Evolutionary conservation across 2,797 vertebrate genomes (phyloP), one percentile per base, ranked within the genome.

Genomic region (Macroramphosus scolopax): DNA sequence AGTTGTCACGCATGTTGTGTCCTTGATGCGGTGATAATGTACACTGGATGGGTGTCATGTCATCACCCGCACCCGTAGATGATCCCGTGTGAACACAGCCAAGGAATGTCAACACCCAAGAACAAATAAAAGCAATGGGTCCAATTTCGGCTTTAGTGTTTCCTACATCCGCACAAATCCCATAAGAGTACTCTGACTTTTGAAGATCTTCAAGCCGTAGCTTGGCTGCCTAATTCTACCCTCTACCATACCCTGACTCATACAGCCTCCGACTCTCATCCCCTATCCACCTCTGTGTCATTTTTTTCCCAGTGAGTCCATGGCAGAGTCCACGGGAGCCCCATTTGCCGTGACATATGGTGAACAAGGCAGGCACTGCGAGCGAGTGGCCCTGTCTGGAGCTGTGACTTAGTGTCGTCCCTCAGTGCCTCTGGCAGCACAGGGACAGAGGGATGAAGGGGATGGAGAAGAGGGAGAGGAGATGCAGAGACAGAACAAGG

Each of bases 401-500:
- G 68, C 66, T 53, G 72, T 87, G 84, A 82, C 89, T 90, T 88
- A 88, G 85, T 89, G 82, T 84, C 87, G 82, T 89, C 83, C 84
- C 80, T 80, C 75, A 71, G 70, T 58, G 87, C 83, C 75, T 84
- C 73, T 76, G 85, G 81, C 83, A 83, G 75, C 74, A 52, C 63
- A 80, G 82, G 82, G 80, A 86, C 81, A 74, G 77, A 82, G 85
- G 77, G 77, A 86, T 83, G 84, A 86, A 85, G 77, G 56, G 57
- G 78, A 76, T 69, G 76, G 82, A 78, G 72, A 63, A 61, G 55
- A 72, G 75, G 55, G 57, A 77, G 70, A 70, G 60, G 60, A 75
- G 70, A 63, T 42, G 56, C 61, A 63, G 68, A 74, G 68, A 64
- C 53, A 58, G 69, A 66, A 55, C 16, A 56, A 73, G 74, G 71